These are phyloP conservation scores for Myotis yumanensis DNA, from an alignment of 2,113 vertebrate genomes.

Conservation along the genomic window DNA sequence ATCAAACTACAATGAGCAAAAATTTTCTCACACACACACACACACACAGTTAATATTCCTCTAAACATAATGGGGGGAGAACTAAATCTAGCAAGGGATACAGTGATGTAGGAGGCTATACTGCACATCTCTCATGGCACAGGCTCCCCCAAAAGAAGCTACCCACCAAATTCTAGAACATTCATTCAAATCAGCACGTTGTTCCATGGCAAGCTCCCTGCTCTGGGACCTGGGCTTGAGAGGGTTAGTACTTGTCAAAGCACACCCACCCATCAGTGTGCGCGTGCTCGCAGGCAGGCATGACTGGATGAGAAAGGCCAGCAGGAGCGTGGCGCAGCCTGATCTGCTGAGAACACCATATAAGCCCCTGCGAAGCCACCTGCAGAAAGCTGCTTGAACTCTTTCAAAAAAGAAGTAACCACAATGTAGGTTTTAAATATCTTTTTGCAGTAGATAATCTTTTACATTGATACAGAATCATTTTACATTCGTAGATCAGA, in stretches of 20 bases:
- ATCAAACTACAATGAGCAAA: not conserved
- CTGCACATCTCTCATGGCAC: not conserved
- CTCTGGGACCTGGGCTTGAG: not conserved
- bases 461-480: constrained; percentile 84
- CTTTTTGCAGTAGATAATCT: constrained; percentile 82
- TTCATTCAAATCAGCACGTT: not conserved
- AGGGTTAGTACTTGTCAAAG: not conserved
- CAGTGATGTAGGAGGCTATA: not conserved
- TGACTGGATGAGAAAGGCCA: not conserved
- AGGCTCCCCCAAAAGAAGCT: not conserved
- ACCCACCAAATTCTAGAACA: not conserved
- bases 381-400: not conserved
- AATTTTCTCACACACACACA: not conserved
- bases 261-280: not conserved
- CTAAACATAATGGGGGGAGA: not conserved
- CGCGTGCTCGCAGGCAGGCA: fast-evolving
- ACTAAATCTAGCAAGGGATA: not conserved
- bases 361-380: not conserved
- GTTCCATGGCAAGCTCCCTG: not conserved
- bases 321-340: not conserved
- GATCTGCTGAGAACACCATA: not conserved
- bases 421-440: constrained; percentile 76
- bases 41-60: not conserved
- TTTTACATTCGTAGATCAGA: constrained; percentile 79
- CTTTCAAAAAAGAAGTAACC: constrained; percentile 64